Evolutionary conservation across 2,113 vertebrate genomes (phyloP), one percentile per base, ranked within the genome.

Genomic region (Tursiops truncatus): DNA sequence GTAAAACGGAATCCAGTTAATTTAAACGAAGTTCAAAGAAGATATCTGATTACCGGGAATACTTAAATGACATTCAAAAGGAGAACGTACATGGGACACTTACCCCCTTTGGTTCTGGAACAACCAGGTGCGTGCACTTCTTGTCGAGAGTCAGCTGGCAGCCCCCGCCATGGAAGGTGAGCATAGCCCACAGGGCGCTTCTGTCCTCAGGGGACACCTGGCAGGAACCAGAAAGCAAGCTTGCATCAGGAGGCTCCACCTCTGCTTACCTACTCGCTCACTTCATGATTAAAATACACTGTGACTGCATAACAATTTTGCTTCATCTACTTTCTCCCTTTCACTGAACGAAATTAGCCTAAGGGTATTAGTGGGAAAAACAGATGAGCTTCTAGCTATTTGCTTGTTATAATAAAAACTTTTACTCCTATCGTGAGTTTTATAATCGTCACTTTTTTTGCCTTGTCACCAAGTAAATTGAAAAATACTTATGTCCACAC

Each of bases 71-170:
- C 91, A 68, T 60, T 0, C 41, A 1, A 93, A 71, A 71, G 96
- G 88, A 77, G 74, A 89, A 0, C 4, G 28, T 33, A 44, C 65
- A 14, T 1, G 73, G 70, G 95, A 94, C 89, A 97, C 99, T 99
- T 98, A 99, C 99, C 99, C 99, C 99, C 97, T 99, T 99, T 6
- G 99, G 99, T 96, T 99, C 99, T 76, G 99, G 99, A 84, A 99
- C 99, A 76, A 99, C 98, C 98, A 99, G 98, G 97, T 99, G 99
- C 23, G 99, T 99, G 97, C 99, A 99, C 96, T 99, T 99, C 98
- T 99, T 99, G 98, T 99, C 99, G 96, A 99, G 99, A 96, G 98
- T 99, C 89, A 99, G 99, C 98, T 99, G 99, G 98, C 99, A 99
- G 76, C 99, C 99, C 9, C 99, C 99, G 76, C 99, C 99, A 94